A percentile compares a stretch with the other conserved stretches of the same genome.
These are phyloP conservation scores for Dipodomys merriami DNA, from an alignment of 2,113 vertebrate genomes.

Conservation along the genomic window DNA sequence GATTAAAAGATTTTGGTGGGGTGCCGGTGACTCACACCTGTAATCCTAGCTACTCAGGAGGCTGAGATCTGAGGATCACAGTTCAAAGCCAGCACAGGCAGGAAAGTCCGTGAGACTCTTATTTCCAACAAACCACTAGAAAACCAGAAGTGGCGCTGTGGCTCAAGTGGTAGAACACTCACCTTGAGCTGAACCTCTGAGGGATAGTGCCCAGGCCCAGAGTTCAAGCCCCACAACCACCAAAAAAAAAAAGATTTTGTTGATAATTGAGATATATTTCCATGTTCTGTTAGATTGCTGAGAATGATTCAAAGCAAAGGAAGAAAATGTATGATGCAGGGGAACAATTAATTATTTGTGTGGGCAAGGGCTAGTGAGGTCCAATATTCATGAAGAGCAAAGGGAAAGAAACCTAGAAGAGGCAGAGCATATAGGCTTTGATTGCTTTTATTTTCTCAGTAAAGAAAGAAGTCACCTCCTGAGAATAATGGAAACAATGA, in stretches of 20 bases:
- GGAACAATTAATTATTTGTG: not conserved
- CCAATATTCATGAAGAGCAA: not conserved
- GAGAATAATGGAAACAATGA: not conserved
- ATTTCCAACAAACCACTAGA: too few relatives aligned
- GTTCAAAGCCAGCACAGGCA: too few relatives aligned
- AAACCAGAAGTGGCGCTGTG: too few relatives aligned
- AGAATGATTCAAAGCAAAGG: not conserved
- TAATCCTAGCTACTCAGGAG: too few relatives aligned
- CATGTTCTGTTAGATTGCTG: not conserved
- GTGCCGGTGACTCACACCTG: too few relatives aligned
- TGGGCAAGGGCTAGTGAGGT: not conserved
- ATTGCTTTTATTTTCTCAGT: slow-evolving; percentile 12
- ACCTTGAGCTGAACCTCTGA: too few relatives aligned
- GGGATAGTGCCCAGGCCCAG: too few relatives aligned
- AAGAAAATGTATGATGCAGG: not conserved
- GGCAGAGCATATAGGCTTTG: not conserved
- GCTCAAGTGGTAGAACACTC: too few relatives aligned
- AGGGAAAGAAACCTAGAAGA: not conserved
- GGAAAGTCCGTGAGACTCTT: too few relatives aligned
- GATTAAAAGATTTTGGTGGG: not conserved
- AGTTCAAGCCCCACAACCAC: too few relatives aligned
- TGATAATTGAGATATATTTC: not conserved
- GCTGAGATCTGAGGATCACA: too few relatives aligned
- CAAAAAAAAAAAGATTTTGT: not conserved
- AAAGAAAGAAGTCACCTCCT: not conserved